Percentiles rank a stretch among this genome's conserved stretches.
These are phyloP conservation scores for Drosophila arawakana DNA, from an alignment of 1,140 invertebrate genomes.

Conservation along the genomic window DNA sequence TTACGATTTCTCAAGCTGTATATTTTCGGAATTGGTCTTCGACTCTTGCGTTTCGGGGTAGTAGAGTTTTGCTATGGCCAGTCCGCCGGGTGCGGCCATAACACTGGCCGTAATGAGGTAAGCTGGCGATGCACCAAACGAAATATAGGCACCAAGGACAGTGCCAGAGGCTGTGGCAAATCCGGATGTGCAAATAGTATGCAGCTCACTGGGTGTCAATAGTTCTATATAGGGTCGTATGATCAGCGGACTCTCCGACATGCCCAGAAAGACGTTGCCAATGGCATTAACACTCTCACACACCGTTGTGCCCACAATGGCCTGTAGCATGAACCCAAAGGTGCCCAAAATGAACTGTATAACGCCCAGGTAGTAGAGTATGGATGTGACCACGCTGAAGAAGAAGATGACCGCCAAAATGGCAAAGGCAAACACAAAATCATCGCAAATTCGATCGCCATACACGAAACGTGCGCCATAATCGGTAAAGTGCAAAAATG, in stretches of 20 bases:
- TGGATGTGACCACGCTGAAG: slow-evolving; percentile 92
- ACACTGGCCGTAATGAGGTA: slow-evolving; percentile 94
- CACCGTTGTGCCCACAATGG: slow-evolving; percentile 92
- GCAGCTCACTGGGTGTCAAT: slow-evolving; percentile 94
- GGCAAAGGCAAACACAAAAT: slow-evolving; percentile 91
- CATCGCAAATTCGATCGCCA: slow-evolving; percentile 88
- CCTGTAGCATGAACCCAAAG: slow-evolving; percentile 90
- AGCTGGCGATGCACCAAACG: slow-evolving; percentile 92
- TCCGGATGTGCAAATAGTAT: slow-evolving; percentile 95
- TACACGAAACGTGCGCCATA: slow-evolving; percentile 94
- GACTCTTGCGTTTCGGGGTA: slow-evolving; percentile 94
- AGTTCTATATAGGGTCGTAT: slow-evolving; percentile 91
- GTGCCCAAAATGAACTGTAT: slow-evolving; percentile 93
- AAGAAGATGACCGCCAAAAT: slow-evolving; percentile 95
- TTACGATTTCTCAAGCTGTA: slow-evolving; percentile 87
- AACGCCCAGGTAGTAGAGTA: slow-evolving; percentile 93
- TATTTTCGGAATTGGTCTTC: slow-evolving; percentile 88
- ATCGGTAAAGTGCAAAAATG: slow-evolving; percentile 91
- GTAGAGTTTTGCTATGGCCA: slow-evolving; percentile 94
- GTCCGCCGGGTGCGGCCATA: slow-evolving; percentile 96
- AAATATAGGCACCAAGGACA: slow-evolving; percentile 95
- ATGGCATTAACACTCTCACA: slow-evolving; percentile 95
- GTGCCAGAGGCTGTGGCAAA: slow-evolving; percentile 96
- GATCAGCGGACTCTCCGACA: slow-evolving; percentile 94
- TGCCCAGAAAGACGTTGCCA: slow-evolving; percentile 94